These are phyloP conservation scores for Morelia viridis DNA, from an alignment of 2,797 vertebrate genomes.

Conservation along the genomic window DNA sequence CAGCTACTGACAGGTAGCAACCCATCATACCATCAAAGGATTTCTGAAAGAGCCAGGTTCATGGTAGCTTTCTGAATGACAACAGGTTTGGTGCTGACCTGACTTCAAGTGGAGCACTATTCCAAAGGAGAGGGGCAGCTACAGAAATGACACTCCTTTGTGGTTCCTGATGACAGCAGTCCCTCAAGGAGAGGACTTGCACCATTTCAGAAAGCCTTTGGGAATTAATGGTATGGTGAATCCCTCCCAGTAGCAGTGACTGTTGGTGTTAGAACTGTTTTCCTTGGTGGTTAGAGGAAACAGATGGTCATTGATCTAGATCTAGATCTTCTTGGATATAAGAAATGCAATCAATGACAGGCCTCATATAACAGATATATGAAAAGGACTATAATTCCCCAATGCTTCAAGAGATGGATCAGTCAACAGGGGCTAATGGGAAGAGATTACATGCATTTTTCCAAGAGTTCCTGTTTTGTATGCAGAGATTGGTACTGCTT, in stretches of 20 bases:
- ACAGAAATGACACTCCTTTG: not conserved
- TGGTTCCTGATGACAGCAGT: not conserved
- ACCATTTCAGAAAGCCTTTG: not conserved
- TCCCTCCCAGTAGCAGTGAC: not conserved
- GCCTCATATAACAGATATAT: not conserved
- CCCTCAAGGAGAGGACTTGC: not conserved
- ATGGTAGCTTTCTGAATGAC: not conserved
- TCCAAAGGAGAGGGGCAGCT: not conserved
- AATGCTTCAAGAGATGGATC: not conserved
- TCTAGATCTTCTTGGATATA: not conserved
- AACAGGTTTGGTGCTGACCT: not conserved
- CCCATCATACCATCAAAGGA: not conserved
- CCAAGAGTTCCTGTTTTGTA: not conserved
- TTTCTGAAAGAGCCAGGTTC: not conserved
- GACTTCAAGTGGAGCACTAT: not conserved
- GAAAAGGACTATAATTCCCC: not conserved
- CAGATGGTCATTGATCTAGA: not conserved
- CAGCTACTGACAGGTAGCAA: not conserved
- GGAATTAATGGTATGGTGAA: not conserved
- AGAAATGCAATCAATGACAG: not conserved
- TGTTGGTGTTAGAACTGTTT: not conserved
- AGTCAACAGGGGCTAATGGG: not conserved
- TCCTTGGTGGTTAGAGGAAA: not conserved
- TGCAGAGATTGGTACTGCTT: slow-evolving; percentile 35
- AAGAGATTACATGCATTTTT: not conserved